Evolutionary conservation across 2,113 vertebrate species (phyloP).

Genomic region (Tyto alba): DNA sequence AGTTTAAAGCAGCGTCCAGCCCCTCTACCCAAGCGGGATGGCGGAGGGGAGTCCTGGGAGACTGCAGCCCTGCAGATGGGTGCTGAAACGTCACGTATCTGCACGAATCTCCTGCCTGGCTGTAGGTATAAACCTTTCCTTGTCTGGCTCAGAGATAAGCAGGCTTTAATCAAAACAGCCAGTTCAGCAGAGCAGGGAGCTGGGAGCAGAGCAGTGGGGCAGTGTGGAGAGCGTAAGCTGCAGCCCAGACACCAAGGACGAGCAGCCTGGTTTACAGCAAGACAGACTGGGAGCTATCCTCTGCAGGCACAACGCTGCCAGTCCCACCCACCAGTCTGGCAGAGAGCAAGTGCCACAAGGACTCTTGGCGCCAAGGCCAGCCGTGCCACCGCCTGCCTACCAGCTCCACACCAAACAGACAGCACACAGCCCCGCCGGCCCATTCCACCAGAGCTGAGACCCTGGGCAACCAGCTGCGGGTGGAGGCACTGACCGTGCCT

Average conservation of each 20-base stretch:
- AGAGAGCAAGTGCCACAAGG: background rate
- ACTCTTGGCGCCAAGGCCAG: background rate
- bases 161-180: background rate
- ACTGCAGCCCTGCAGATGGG: background rate
- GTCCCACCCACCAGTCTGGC: background rate
- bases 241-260: background rate
- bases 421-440: background rate
- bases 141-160: background rate
- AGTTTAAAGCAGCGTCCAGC: background rate
- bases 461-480: background rate
- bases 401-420: background rate
- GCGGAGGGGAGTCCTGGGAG: background rate
- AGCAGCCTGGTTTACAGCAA: background rate
- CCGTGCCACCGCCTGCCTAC: background rate
- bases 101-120: background rate
- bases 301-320: background rate
- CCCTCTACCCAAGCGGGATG: background rate
- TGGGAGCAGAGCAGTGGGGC: background rate
- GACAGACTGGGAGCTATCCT: background rate
- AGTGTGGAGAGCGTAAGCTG: background rate
- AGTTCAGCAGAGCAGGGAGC: background rate
- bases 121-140: background rate
- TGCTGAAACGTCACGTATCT: background rate
- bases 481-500: background rate
- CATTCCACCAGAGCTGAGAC: background rate